Conservation (phyloP, 2,113 vertebrate species). For the Campylomormyrus numenius region DNA sequence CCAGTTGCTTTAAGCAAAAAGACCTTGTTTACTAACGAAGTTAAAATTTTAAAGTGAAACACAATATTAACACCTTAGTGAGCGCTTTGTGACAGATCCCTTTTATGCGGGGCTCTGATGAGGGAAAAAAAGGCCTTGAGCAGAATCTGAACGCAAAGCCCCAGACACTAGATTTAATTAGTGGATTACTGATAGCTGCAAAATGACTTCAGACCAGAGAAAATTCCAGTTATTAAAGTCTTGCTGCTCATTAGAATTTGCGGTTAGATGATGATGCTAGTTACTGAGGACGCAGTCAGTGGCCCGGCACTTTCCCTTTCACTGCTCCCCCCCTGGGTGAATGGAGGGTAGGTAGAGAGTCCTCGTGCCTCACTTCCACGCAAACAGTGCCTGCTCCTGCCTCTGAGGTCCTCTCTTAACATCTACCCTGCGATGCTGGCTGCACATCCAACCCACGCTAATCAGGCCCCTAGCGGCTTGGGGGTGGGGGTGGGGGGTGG, state of each 20-base stretch:
- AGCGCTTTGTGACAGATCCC: neutral
- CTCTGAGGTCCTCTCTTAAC: conserved; percentile 52
- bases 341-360: too few species aligned
- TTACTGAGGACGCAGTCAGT: conserved; percentile 17
- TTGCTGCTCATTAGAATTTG: neutral
- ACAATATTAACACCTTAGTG: neutral
- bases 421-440: conserved; percentile 62
- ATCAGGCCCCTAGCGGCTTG: conserved; percentile 68
- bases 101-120: neutral
- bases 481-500: conserved; percentile 30
- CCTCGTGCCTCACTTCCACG: neutral
- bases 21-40: neutral
- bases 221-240: conserved; percentile 22
- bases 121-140: neutral
- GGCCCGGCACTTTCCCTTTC: neutral
- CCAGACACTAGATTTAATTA: conserved; percentile 22
- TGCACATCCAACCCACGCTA: conserved; percentile 64
- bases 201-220: conserved; percentile 11
- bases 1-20: neutral
- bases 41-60: neutral
- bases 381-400: conserved; percentile 52
- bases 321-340: neutral
- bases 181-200: conserved; percentile 11
- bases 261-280: neutral
- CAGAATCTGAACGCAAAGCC: conserved; percentile 15